Percentiles rank a stretch among this genome's conserved stretches.
Conservation (phyloP, 1,140 invertebrate species). For the Ips nitidus region DNA sequence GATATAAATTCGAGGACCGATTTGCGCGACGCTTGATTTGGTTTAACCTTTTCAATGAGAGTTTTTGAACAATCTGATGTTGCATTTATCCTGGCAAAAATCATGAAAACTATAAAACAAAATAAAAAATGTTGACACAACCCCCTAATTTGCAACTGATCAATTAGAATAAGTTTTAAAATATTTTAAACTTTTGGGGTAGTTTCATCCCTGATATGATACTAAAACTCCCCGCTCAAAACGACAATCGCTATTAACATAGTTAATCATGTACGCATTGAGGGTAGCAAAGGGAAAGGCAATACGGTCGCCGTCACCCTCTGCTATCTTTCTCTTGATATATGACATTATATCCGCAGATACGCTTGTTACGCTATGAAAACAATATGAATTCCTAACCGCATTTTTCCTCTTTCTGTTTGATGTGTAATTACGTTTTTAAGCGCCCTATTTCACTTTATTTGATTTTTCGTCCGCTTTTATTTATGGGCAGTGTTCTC, state of each 20-base stretch:
- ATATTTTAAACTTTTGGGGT: too few relatives aligned
- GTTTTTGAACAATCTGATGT: conserved; percentile 7
- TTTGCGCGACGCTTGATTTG: conserved; percentile 46
- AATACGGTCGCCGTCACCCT: conserved; percentile 25
- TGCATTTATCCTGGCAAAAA: too few relatives aligned
- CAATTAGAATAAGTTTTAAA: too few relatives aligned
- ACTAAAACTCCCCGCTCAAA: conserved; percentile 31
- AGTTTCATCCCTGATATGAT: too few relatives aligned
- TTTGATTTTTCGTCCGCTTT: conserved; percentile 47
- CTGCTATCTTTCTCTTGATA: conserved; percentile 44
- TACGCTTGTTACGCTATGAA: conserved; percentile 49
- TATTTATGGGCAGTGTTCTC: conserved; percentile 43
- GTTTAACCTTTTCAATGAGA: conserved; percentile 32
- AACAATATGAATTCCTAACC: conserved; percentile 52
- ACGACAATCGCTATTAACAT: conserved; percentile 50
- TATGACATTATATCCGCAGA: conserved; percentile 47
- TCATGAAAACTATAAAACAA: too few relatives aligned
- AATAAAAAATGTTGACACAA: too few relatives aligned
- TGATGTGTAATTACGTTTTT: conserved; percentile 53
- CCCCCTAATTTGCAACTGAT: too few relatives aligned
- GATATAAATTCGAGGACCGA: conserved; percentile 43
- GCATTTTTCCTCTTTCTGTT: conserved; percentile 50
- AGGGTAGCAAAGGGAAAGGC: conserved; percentile 34
- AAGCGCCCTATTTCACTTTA: conserved; percentile 46
- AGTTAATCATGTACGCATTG: conserved; percentile 45